phyloP scores from a whole-genome alignment of 1,140 invertebrate species.

The Drosophila nikananu region DNA sequence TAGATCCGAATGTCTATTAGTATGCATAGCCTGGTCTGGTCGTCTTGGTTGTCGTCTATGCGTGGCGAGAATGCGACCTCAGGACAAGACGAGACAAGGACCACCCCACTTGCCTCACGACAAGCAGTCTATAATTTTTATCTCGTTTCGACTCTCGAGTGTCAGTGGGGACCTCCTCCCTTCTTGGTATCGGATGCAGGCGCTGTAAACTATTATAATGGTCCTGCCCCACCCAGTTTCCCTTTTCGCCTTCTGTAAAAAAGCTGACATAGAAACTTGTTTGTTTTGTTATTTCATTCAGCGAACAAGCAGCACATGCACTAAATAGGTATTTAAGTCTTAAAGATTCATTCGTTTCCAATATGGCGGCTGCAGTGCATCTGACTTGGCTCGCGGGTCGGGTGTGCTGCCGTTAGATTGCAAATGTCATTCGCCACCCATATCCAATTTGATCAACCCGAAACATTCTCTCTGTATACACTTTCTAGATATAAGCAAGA shows the following conservation, averaged over 20 bases:
- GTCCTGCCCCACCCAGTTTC: not conserved
- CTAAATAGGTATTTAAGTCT: constrained; percentile 61
- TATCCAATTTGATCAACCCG: constrained; percentile 21
- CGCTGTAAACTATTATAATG: constrained; percentile 40
- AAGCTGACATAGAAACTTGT: constrained; percentile 49
- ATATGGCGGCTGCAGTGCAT: constrained; percentile 14
- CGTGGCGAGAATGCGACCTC: constrained; percentile 19
- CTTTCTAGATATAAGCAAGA: not conserved
- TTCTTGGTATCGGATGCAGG: constrained; percentile 12
- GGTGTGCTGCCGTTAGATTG: not conserved
- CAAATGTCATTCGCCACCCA: constrained; percentile 1
- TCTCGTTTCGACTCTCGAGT: constrained; percentile 65
- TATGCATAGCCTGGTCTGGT: constrained; percentile 13
- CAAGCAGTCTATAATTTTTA: constrained; percentile 56
- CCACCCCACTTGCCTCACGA: constrained; percentile 16
- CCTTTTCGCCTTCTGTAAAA: not conserved
- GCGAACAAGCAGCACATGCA: constrained; percentile 16
- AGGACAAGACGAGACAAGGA: constrained; percentile 20
- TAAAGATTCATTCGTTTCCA: constrained; percentile 68
- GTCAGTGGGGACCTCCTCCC: constrained; percentile 49
- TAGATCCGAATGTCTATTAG: constrained; percentile 8
- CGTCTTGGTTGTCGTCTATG: constrained; percentile 18
- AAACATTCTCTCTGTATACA: not conserved
- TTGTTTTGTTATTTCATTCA: constrained; percentile 22
- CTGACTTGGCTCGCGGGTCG: not conserved